Percentiles rank a stretch among this genome's conserved stretches.
Conservation (phyloP, 2,888 invertebrate species). For the Xestobium rufovillosum region DNA sequence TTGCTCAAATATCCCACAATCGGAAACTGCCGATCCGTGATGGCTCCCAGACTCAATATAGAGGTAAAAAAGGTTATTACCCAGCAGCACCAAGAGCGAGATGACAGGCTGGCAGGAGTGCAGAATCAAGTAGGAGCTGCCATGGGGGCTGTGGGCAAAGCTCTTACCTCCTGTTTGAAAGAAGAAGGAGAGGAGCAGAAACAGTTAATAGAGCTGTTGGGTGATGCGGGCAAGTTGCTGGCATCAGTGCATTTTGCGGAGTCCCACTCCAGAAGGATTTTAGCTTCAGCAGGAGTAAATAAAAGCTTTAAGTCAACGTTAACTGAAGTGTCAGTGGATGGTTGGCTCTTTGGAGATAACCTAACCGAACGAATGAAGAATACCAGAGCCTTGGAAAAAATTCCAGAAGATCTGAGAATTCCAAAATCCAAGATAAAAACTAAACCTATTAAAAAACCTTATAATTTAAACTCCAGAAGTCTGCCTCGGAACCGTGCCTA, state of each 20-base stretch:
- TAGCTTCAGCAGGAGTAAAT: not conserved
- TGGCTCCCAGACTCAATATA: slow-evolving; percentile 1
- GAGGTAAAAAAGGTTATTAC: slow-evolving; percentile 3
- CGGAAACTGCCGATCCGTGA: not conserved
- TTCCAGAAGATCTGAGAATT: slow-evolving; percentile 4
- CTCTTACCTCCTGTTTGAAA: slow-evolving; percentile 2
- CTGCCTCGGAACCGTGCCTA: slow-evolving; percentile 2
- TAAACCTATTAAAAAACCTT: not conserved
- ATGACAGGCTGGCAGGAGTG: slow-evolving; percentile 2
- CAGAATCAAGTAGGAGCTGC: slow-evolving; percentile 1
- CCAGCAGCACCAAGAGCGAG: slow-evolving; percentile 2
- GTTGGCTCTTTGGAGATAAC: slow-evolving; percentile 4
- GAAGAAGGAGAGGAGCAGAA: slow-evolving; percentile 1
- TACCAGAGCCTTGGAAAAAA: slow-evolving; percentile 1
- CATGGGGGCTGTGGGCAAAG: not conserved
- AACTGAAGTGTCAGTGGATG: slow-evolving; percentile 2
- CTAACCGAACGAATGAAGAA: not conserved
- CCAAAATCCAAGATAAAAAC: not conserved
- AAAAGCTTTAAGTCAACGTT: slow-evolving; percentile 1
- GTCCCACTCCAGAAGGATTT: not conserved
- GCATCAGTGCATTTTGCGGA: slow-evolving; percentile 3
- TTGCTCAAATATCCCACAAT: not conserved
- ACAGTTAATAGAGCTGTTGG: not conserved
- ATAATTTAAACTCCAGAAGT: not conserved
- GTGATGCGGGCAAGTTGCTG: slow-evolving; percentile 1